These are phyloP conservation scores for Tarsius wallacei DNA, from an alignment of 2,797 vertebrate genomes.

Conservation along the genomic window DNA sequence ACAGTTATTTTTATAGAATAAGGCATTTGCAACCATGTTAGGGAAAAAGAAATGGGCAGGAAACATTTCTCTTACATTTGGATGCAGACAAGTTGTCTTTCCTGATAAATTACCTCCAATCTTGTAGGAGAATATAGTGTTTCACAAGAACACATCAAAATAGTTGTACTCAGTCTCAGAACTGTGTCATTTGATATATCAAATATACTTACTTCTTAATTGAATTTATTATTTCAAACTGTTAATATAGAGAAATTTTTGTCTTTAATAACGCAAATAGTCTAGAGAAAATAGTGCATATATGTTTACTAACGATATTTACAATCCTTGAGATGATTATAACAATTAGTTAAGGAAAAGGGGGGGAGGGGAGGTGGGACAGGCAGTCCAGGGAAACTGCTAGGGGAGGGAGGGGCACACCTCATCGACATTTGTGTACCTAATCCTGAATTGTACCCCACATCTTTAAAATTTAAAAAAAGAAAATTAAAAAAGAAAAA, in stretches of 20 bases:
- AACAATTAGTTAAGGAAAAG: background rate
- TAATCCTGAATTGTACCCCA: too few relatives aligned
- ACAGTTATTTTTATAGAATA: background rate
- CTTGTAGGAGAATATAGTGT: background rate
- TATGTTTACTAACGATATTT: background rate
- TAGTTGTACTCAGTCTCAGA: background rate
- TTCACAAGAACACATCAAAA: background rate
- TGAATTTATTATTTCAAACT: constrained; percentile 7
- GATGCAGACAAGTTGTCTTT: background rate
- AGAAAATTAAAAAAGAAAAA: too few relatives aligned
- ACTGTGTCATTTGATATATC: background rate
- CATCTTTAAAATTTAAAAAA: too few relatives aligned
- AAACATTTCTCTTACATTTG: background rate
- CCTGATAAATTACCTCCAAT: background rate
- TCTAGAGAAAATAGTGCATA: background rate
- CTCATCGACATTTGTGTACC: too few relatives aligned
- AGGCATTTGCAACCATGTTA: background rate
- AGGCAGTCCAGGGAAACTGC: too few relatives aligned
- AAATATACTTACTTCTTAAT: constrained; percentile 32
- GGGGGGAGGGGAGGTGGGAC: background rate
- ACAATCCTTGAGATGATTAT: background rate
- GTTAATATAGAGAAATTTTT: background rate
- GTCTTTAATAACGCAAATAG: background rate
- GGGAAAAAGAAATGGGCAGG: background rate
- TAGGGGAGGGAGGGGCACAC: too few relatives aligned